Evolutionary conservation across 2,113 vertebrate genomes (phyloP).

Genomic region (Ochotona princeps): DNA sequence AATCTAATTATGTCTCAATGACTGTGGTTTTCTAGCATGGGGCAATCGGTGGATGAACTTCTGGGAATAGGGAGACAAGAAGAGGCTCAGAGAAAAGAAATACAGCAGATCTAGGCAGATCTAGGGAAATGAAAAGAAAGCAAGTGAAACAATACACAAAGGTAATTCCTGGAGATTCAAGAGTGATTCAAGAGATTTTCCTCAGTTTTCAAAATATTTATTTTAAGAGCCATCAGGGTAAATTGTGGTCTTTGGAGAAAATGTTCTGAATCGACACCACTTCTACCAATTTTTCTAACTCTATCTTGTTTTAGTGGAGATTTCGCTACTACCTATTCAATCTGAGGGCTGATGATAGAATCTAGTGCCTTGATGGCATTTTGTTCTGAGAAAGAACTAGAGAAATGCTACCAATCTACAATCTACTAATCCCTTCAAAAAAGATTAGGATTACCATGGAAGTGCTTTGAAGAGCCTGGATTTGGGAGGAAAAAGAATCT

Average conservation of each 20-base stretch:
- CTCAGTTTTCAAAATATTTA: constrained; percentile 70
- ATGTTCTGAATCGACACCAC: constrained; percentile 48
- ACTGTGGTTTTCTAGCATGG: neutral
- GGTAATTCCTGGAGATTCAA: constrained; percentile 57
- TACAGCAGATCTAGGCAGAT: neutral
- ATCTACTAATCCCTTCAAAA: neutral
- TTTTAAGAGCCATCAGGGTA: constrained; percentile 55
- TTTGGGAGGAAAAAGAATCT: neutral
- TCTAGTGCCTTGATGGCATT: neutral
- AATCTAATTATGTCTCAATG: neutral
- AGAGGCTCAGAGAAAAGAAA: neutral
- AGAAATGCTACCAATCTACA: neutral
- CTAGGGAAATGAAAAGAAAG: constrained; percentile 16
- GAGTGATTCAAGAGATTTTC: constrained; percentile 50
- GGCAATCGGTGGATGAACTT: neutral
- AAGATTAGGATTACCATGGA: constrained; percentile 14
- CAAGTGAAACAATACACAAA: constrained; percentile 7
- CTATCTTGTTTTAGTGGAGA: constrained; percentile 24
- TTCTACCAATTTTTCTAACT: neutral
- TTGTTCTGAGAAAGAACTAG: neutral
- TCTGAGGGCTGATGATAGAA: neutral
- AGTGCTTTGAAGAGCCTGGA: neutral
- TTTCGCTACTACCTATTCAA: neutral
- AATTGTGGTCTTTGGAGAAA: constrained; percentile 43
- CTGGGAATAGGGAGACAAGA: neutral